Percentiles rank a stretch among this genome's conserved stretches.
phyloP scores from a whole-genome alignment of 2,888 invertebrate species.

The Brachyopa scutellaris region DNA sequence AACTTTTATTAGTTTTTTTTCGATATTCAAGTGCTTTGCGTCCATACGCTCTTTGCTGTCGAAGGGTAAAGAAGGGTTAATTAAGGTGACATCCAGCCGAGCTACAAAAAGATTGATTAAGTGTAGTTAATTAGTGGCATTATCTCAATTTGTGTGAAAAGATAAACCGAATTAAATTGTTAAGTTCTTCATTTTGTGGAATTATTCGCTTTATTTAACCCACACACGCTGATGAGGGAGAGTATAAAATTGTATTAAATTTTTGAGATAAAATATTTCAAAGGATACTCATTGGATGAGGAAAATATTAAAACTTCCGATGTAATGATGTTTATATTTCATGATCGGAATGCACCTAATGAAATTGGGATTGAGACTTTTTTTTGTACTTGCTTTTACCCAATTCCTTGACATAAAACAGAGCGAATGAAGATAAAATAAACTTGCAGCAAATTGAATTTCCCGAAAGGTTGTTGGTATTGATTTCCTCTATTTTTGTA shows the following conservation, averaged over 20 bases:
- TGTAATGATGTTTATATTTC: constrained; percentile 23
- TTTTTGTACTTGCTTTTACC: neutral
- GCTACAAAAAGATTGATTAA: constrained; percentile 67
- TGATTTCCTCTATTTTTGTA: no score
- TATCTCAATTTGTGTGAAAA: constrained; percentile 39
- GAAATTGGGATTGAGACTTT: constrained; percentile 4
- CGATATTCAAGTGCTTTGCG: constrained; percentile 5
- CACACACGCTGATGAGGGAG: neutral
- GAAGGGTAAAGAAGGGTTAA: constrained; percentile 51
- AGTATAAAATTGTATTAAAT: neutral
- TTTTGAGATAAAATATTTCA: neutral
- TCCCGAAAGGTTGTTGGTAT: constrained; percentile 13
- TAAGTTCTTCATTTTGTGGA: constrained; percentile 2
- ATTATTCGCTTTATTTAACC: constrained; percentile 44
- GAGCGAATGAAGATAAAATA: neutral
- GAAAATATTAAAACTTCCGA: constrained; percentile 49
- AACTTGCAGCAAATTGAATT: constrained; percentile 26
- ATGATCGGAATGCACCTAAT: constrained; percentile 39
- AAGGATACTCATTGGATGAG: constrained; percentile 15
- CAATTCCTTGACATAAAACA: neutral
- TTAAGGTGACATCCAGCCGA: constrained; percentile 45
- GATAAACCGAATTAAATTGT: neutral
- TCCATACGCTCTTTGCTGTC: neutral
- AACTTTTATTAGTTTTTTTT: constrained; percentile 47
- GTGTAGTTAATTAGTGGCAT: constrained; percentile 60